A percentile compares a stretch with the other conserved stretches of the same genome.
Conservation (phyloP, 2,113 vertebrate genomes). For the Mionectes macconnelli region DNA sequence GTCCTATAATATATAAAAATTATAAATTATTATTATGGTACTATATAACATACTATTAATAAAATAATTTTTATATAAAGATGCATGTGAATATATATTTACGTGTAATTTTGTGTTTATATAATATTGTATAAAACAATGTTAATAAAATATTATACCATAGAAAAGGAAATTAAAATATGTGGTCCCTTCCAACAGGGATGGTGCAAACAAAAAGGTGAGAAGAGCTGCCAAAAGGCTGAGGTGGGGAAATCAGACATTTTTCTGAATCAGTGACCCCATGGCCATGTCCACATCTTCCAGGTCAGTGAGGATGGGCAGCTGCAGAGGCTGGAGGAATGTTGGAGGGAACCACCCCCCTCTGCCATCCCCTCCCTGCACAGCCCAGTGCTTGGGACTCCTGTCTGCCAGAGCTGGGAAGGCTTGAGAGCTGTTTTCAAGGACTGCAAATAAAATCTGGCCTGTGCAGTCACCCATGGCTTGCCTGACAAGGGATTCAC, state of each 20-base stretch:
- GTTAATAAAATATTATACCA: too few relatives aligned
- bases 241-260: neutral
- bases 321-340: neutral
- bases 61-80: too few relatives aligned
- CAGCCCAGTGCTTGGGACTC: accelerated
- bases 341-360: accelerated
- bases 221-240: neutral
- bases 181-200: neutral
- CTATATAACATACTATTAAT: too few relatives aligned
- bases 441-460: neutral
- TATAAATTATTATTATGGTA: too few relatives aligned
- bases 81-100: too few relatives aligned
- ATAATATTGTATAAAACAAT: too few relatives aligned
- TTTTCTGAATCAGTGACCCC: neutral
- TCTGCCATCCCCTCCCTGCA: neutral
- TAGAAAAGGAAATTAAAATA: too few relatives aligned
- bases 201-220: neutral
- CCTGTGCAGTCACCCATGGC: neutral
- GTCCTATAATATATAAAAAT: too few relatives aligned
- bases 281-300: neutral
- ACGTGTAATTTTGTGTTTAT: too few relatives aligned
- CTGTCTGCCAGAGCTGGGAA: neutral
- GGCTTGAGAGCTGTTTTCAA: neutral
- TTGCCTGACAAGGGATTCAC: neutral
- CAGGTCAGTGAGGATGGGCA: neutral